A percentile compares a stretch with the other conserved stretches of the same genome.
Conservation (phyloP, 2,113 vertebrate genomes). For the Syrrhaptes paradoxus region DNA sequence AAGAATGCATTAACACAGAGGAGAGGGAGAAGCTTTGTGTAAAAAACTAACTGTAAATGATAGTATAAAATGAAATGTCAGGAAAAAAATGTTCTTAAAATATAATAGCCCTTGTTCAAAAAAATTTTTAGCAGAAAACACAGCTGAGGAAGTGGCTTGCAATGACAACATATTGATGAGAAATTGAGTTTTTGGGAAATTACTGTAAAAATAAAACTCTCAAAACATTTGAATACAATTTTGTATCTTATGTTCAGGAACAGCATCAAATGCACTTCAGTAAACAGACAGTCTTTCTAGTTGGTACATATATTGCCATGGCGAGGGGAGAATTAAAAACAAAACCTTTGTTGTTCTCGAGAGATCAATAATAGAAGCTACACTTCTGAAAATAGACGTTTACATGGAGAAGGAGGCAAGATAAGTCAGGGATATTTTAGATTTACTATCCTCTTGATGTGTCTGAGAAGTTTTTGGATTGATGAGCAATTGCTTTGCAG, state of each 20-base stretch:
- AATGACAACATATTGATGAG: not conserved
- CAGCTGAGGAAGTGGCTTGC: not conserved
- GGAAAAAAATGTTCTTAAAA: not conserved
- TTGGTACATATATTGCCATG: not conserved
- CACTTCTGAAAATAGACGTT: constrained; percentile 9
- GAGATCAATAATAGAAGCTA: constrained; percentile 18
- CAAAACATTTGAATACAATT: not conserved
- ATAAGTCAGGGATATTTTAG: not conserved
- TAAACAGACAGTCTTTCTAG: not conserved
- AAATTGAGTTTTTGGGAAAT: not conserved
- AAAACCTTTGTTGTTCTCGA: not conserved
- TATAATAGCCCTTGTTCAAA: not conserved
- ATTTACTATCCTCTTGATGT: not conserved
- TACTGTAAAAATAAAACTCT: not conserved
- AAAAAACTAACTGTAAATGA: not conserved
- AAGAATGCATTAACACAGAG: not conserved
- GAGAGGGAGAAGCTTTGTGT: not conserved
- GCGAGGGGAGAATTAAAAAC: not conserved
- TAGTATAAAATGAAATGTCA: not conserved
- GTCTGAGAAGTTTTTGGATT: not conserved
- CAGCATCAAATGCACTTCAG: not conserved
- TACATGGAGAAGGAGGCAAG: not conserved
- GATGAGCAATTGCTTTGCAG: not conserved
- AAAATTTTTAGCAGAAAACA: not conserved
- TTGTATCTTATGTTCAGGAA: not conserved